Evolutionary conservation across 2,797 vertebrate species (phyloP).

Genomic region (Eospalax fontanierii): DNA sequence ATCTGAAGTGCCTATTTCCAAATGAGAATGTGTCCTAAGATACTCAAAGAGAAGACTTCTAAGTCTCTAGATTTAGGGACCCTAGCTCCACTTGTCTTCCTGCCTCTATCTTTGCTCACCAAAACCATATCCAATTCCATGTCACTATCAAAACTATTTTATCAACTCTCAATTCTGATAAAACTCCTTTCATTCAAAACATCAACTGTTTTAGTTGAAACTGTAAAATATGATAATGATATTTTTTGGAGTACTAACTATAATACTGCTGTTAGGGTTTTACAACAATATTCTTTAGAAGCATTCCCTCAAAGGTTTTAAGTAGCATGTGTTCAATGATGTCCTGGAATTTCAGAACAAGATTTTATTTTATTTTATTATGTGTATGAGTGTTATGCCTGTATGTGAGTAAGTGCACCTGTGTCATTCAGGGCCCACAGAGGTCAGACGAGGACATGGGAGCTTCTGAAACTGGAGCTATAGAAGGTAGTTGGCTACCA

Average conservation of each 20-base stretch:
- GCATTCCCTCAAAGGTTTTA: background rate
- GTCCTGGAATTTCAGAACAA: background rate
- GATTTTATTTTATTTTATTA: too few species aligned
- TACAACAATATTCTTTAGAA: too few species aligned
- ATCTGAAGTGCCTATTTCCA: background rate
- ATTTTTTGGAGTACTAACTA: too few species aligned
- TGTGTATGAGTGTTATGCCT: too few species aligned
- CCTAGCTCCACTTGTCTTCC: background rate
- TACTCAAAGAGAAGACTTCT: background rate
- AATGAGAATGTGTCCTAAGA: background rate
- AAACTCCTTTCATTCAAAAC: constrained; percentile 35
- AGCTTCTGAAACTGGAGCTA: too few species aligned
- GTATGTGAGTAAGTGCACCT: too few species aligned
- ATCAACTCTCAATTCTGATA: background rate
- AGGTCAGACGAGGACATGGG: too few species aligned
- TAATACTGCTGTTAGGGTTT: too few species aligned
- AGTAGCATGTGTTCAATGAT: background rate
- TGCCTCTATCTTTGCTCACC: constrained; percentile 14
- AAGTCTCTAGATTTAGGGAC: background rate
- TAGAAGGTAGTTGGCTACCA: too few species aligned
- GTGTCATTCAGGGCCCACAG: too few species aligned
- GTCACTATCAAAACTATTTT: constrained; percentile 20
- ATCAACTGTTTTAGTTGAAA: constrained; percentile 6
- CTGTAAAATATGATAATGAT: background rate
- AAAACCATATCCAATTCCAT: background rate